Evolutionary conservation across 53 echinoderm and acorn worm species (phyloP).

Genomic region (Arbacia lixula): DNA sequence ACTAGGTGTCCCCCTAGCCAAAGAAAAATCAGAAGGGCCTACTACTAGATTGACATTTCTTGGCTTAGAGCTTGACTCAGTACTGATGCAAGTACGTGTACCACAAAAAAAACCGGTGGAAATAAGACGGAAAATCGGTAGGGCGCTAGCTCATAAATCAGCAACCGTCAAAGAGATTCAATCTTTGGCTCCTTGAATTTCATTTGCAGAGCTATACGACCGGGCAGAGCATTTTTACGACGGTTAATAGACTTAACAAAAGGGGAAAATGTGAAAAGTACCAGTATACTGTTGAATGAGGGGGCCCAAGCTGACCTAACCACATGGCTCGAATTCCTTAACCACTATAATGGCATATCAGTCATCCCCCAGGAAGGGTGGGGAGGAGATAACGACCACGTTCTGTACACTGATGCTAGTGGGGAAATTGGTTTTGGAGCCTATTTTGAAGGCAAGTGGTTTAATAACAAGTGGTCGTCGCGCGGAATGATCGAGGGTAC

Average conservation of each 20-base stretch:
- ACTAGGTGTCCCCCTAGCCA: constrained; percentile 38
- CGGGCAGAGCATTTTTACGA: constrained; percentile 51
- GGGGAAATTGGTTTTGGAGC: constrained; percentile 45
- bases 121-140: constrained; percentile 18
- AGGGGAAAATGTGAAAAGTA: constrained; percentile 15
- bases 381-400: constrained; percentile 1
- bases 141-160: background rate
- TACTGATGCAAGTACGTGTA: constrained; percentile 10
- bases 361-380: constrained; percentile 46
- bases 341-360: constrained; percentile 35
- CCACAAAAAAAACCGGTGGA: constrained; percentile 17
- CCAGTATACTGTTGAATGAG: background rate
- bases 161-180: constrained; percentile 40
- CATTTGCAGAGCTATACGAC: constrained; percentile 39
- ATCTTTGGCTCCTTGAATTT: constrained; percentile 54
- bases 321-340: constrained; percentile 29
- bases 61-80: constrained; percentile 39
- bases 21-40: constrained; percentile 45
- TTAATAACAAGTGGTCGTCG: constrained; percentile 23
- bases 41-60: constrained; percentile 18
- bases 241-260: constrained; percentile 46
- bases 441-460: constrained; percentile 50
- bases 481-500: background rate
- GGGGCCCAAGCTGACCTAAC: constrained; percentile 39
- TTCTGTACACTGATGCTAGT: constrained; percentile 50